phyloP scores from a whole-genome alignment of 2,888 invertebrate species.

The Drosophila nigritarsus region DNA sequence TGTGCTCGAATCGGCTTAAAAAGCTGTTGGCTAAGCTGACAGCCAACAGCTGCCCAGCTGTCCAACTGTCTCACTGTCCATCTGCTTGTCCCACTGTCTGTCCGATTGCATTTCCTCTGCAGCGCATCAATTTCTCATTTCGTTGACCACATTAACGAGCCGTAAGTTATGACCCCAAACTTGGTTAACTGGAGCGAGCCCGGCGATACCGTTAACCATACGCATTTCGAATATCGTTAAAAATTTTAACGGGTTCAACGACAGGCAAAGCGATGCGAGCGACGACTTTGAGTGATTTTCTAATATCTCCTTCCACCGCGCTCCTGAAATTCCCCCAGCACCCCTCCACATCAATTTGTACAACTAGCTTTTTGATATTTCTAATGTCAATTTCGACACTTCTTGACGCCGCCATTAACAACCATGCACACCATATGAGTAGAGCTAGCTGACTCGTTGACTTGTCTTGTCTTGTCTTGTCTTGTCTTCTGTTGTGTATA shows the following conservation, averaged over 20 bases:
- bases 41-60: conserved; percentile 8
- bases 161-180: conserved; percentile 69
- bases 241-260: conserved; percentile 17
- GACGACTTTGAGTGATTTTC: conserved; percentile 17
- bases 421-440: conserved; percentile 27
- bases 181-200: conserved; percentile 66
- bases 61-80: conserved; percentile 24
- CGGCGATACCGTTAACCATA: conserved; percentile 27
- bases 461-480: conserved; percentile 26
- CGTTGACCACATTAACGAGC: conserved; percentile 74
- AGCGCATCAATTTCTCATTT: conserved; percentile 65
- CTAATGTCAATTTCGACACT: conserved; percentile 42
- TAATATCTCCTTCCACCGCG: not conserved
- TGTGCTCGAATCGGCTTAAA: conserved; percentile 31
- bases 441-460: conserved; percentile 41
- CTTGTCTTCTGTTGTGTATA: not conserved
- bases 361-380: conserved; percentile 7
- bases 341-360: not conserved
- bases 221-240: conserved; percentile 17
- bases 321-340: not conserved
- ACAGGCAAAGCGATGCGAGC: conserved; percentile 18
- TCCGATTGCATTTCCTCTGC: conserved; percentile 64
- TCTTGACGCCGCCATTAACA: conserved; percentile 57
- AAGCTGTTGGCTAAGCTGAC: conserved; percentile 37
- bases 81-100: not conserved